Base-by-base conservation (phyloP, 2,113 vertebrate species). In the Lamprotornis superbus region DNA sequence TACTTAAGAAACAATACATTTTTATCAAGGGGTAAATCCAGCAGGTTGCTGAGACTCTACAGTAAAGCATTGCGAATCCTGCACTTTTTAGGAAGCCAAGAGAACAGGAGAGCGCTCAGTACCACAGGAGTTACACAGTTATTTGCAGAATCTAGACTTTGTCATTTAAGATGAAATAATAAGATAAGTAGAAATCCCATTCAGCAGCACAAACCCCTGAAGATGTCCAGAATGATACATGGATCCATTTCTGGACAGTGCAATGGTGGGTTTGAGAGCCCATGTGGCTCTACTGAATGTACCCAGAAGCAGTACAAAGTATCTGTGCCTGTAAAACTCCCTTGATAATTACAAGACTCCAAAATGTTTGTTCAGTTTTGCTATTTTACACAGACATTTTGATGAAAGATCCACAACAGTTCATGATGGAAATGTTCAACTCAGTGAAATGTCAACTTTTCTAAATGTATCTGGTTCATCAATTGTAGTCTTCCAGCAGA, bases 211-310 rank as follows among this genome's bases (percentile, higher is more conserved):
- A 30, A 69, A 39, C 22, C 46, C 7, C 47, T 74, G 68, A 86
- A 55, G 20, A 71, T 40, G 25, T 56, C 56, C 64, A 64, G 52
- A 39, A 50, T 30, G 46, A 39, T 33, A 35, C 18, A 39, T 1
- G 3, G 6, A 82, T 49, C 39, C 17, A 60, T 53, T 87, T 83
- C 61, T 85, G 59, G 46, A 16, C 3, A 12, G 23, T 13, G 14
- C 23, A 7, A 20, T 42, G 42, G 12, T 63, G 64, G 16, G 2
- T 77, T 85, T 92, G 50, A 77, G 44, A 84, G 23, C 53, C 27
- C 69, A 47, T 0, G 0, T 20, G 8, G 6, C 55, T 80, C 35
- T 71, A 11, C 0, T 5, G 24, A 77, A 50, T 0, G 1, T 28
- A 50, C 14, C 12, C 16, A 59, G 42, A 42, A 69, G 40, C 49